Conservation (phyloP, 2,888 invertebrate species). For the Pterostichus madidus region DNA sequence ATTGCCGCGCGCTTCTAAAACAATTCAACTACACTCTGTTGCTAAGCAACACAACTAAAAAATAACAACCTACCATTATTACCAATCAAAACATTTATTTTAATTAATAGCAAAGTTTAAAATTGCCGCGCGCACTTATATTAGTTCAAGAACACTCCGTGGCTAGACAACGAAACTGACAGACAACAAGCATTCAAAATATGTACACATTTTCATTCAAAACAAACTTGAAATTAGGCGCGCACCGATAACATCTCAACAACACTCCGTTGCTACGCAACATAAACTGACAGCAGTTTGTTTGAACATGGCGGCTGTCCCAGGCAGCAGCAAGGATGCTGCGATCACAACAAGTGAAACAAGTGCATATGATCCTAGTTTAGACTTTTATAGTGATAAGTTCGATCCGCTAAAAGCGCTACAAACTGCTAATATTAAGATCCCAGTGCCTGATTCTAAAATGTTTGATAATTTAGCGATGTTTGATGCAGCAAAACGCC, state of each 20-base stretch:
- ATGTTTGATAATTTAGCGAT: constrained; percentile 85
- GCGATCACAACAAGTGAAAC: constrained; percentile 70
- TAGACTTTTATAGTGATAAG: constrained; percentile 80
- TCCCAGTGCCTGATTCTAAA: constrained; percentile 81
- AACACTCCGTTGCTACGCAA: constrained; percentile 47
- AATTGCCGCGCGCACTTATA: no score
- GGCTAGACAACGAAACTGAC: no score
- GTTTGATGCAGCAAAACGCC: constrained; percentile 78
- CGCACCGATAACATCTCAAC: constrained; percentile 6
- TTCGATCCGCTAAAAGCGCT: constrained; percentile 87
- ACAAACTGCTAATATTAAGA: constrained; percentile 79
- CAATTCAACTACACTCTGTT: neutral
- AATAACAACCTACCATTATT: no score
- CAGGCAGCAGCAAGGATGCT: constrained; percentile 65
- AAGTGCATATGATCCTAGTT: constrained; percentile 75
- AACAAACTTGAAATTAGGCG: constrained; percentile 10
- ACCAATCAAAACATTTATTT: no score
- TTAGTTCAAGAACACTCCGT: no score
- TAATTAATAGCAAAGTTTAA: no score
- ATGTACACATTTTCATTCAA: neutral
- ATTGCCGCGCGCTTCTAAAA: neutral
- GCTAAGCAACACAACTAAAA: no score
- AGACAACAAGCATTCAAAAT: no score
- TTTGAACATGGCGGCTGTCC: constrained; percentile 69
- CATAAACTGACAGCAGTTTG: constrained; percentile 55